Evolutionary conservation across 2,888 invertebrate genomes (phyloP).

Genomic region (Clanis bilineata): DNA sequence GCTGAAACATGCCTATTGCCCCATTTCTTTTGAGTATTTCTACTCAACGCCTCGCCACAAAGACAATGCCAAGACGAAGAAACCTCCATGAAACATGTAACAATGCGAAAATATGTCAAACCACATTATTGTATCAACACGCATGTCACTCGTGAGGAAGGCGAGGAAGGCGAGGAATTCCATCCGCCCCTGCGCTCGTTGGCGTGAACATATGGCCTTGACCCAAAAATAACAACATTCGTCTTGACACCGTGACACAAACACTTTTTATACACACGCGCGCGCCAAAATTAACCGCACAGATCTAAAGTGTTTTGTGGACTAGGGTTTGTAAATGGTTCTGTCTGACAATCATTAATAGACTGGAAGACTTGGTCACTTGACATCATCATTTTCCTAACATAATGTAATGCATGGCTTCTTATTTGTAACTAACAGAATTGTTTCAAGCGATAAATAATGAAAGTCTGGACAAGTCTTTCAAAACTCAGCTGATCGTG

Average conservation of each 20-base stretch:
- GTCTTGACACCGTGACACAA: conserved; percentile 64
- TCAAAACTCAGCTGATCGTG: no score
- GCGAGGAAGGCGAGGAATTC: neutral
- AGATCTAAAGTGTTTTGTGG: neutral
- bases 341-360: no score
- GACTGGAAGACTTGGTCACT: no score
- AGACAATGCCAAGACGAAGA: neutral
- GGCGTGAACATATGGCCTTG: conserved; percentile 51
- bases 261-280: conserved; percentile 1
- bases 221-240: conserved; percentile 71
- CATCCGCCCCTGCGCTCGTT: neutral
- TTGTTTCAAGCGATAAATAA: no score
- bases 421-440: no score
- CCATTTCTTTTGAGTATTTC: neutral
- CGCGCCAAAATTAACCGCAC: neutral
- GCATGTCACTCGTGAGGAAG: neutral
- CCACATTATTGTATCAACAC: neutral
- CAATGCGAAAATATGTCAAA: conserved; percentile 5
- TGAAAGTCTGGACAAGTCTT: no score
- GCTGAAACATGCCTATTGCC: neutral
- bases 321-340: neutral
- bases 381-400: no score
- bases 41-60: neutral
- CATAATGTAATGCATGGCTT: no score
- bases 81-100: neutral